Base-by-base conservation (phyloP, 1,140 invertebrate genomes). In the Leptonema lineaticorne region DNA sequence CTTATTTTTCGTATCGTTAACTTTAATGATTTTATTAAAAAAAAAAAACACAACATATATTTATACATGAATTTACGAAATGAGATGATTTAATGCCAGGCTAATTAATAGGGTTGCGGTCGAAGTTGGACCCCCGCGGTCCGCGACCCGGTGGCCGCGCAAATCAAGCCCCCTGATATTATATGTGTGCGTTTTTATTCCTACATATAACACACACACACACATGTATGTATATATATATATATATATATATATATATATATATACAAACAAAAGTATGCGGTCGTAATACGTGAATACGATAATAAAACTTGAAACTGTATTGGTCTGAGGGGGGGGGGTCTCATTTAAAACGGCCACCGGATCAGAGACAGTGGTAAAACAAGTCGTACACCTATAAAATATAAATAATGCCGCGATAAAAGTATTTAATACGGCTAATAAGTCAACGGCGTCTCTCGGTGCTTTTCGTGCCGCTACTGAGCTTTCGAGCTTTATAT, bases 31-130 rank as follows among this genome's bases (percentile, higher is more conserved):
- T n/a, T n/a, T n/a, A n/a, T n/a, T n/a, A n/a, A n/a, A n/a, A n/a
- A n/a, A n/a, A n/a, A n/a, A n/a, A n/a, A n/a, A n/a, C n/a, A n/a
- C n/a, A n/a, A n/a, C n/a, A n/a, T n/a, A n/a, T n/a, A n/a, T n/a
- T n/a, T n/a, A n/a, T n/a, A n/a, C n/a, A n/a, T n/a, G n/a, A n/a
- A n/a, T n/a, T n/a, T n/a, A n/a, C n/a, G n/a, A n/a, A n/a, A n/a
- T n/a, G n/a, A n/a, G n/a, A n/a, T 50, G 33, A 28, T 50, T 45
- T 63, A 37, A 63, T 64, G 62, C 26, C 18, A 26, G 64, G 67
- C 46, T 69, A 69, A 69, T 69, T 69, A 69, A 69, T 63, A 26
- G 67, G 59, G 48, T 58, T 56, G 67, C 60, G 67, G 60, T 41
- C 67, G 18, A 33, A 27, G 11, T 26, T 24, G 60, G 29, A 56